phyloP scores from a whole-genome alignment of 2,888 invertebrate genomes.

The Metopia argyrocephala region DNA sequence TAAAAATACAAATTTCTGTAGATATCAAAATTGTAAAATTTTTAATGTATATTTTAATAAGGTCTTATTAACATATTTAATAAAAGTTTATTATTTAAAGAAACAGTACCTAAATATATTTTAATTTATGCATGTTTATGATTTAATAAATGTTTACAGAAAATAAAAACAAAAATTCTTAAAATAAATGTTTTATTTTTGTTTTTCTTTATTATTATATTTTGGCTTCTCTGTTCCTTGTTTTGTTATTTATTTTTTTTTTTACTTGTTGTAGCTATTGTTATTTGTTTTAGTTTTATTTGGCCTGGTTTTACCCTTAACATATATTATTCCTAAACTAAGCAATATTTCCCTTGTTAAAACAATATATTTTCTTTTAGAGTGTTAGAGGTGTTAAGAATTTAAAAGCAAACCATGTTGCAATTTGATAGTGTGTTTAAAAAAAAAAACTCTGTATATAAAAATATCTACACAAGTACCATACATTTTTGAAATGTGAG shows the following conservation, averaged over 20 bases:
- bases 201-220: not conserved
- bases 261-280: slow-evolving; percentile 15
- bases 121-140: slow-evolving; percentile 47
- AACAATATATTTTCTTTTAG: not conserved
- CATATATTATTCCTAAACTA: not conserved
- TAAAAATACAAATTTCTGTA: slow-evolving; percentile 21
- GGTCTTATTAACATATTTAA: slow-evolving; percentile 7
- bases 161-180: not conserved
- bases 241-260: slow-evolving; percentile 37
- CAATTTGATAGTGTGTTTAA: not conserved
- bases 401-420: not conserved
- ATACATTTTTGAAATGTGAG: too few relatives aligned
- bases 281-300: slow-evolving; percentile 3
- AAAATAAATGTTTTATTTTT: slow-evolving; percentile 46
- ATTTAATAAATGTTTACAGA: slow-evolving; percentile 40
- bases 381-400: not conserved
- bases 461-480: too few relatives aligned
- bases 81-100: slow-evolving; percentile 16
- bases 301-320: slow-evolving; percentile 11
- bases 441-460: not conserved
- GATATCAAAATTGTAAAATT: slow-evolving; percentile 42
- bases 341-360: not conserved
- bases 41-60: not conserved
- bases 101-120: slow-evolving; percentile 20
- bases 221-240: not conserved